Percentiles rank a stretch among this genome's conserved stretches.
Conservation (phyloP, 92 coral and sea anemone genomes). For the Umimayanthus chanpuru region DNA sequence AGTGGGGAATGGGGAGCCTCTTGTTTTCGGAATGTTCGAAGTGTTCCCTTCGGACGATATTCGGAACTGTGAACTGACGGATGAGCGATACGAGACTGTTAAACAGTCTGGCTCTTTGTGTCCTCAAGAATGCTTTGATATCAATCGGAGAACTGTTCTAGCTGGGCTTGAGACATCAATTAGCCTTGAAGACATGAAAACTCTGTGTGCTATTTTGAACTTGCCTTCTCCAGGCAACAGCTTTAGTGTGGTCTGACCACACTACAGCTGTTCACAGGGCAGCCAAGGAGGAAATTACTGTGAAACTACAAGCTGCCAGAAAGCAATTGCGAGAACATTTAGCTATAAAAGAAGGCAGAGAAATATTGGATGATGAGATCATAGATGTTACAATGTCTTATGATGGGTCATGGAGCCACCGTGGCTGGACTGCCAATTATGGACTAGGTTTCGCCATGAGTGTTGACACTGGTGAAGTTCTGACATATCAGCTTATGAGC, state of each 20-base stretch:
- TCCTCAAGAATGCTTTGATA: not conserved
- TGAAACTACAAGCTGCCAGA: slow-evolving; percentile 7
- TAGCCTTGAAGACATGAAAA: slow-evolving; percentile 1
- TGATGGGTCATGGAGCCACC: slow-evolving; percentile 26
- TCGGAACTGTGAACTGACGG: not conserved
- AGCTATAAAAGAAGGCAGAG: not conserved
- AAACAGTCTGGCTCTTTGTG: not conserved
- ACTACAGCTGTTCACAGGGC: not conserved
- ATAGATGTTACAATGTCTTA: slow-evolving; percentile 6
- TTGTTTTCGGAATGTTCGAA: not conserved
- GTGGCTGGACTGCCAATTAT: slow-evolving; percentile 25
- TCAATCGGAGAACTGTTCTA: not conserved
- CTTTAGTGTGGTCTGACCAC: slow-evolving; percentile 13
- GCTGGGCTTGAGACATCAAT: not conserved
- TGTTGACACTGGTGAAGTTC: slow-evolving; percentile 6
- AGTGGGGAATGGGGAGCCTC: not conserved
- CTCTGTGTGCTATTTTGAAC: slow-evolving; percentile 10
- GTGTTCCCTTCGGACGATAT: not conserved
- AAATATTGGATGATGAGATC: not conserved
- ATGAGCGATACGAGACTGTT: not conserved
- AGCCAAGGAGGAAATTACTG: slow-evolving; percentile 14
- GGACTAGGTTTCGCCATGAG: not conserved
- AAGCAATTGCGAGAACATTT: not conserved
- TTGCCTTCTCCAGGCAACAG: slow-evolving; percentile 3
- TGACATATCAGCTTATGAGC: slow-evolving; percentile 10